These are phyloP conservation scores for Allygus modestus DNA, from an alignment of 2,888 invertebrate genomes.

Conservation along the genomic window DNA sequence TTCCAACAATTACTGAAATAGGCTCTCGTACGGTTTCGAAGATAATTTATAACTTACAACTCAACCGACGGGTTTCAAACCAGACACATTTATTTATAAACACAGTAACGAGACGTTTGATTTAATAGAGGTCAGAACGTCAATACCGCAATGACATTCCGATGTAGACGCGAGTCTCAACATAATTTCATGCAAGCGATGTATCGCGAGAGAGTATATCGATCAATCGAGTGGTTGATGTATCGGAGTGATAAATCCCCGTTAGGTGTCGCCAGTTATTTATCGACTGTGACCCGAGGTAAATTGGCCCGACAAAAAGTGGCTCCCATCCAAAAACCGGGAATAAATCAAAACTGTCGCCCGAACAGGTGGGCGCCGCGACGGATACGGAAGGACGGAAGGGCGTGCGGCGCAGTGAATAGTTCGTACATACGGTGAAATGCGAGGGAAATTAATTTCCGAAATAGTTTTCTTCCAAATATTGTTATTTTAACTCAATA, in stretches of 20 bases:
- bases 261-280: conserved; percentile 43
- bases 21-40: too few relatives aligned
- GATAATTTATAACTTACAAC: too few relatives aligned
- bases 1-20: too few relatives aligned
- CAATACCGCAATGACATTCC: background rate
- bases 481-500: too few relatives aligned
- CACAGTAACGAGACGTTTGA: background rate
- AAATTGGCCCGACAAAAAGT: conserved; percentile 58
- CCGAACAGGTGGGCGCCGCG: conserved; percentile 34
- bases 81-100: too few relatives aligned
- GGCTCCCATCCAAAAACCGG: conserved; percentile 48
- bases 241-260: conserved; percentile 35
- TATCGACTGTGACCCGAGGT: conserved; percentile 46
- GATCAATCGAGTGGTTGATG: conserved; percentile 15
- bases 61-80: too few relatives aligned
- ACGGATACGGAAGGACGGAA: too few relatives aligned
- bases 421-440: too few relatives aligned
- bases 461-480: too few relatives aligned
- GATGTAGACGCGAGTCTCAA: conserved; percentile 9
- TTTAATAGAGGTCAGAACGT: background rate
- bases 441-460: too few relatives aligned
- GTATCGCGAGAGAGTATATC: background rate
- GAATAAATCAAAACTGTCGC: conserved; percentile 53
- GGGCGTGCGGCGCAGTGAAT: too few relatives aligned
- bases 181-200: conserved; percentile 22